Evolutionary conservation across 2,113 vertebrate species (phyloP).

Genomic region (Cyphomyrus discorhynchus): DNA sequence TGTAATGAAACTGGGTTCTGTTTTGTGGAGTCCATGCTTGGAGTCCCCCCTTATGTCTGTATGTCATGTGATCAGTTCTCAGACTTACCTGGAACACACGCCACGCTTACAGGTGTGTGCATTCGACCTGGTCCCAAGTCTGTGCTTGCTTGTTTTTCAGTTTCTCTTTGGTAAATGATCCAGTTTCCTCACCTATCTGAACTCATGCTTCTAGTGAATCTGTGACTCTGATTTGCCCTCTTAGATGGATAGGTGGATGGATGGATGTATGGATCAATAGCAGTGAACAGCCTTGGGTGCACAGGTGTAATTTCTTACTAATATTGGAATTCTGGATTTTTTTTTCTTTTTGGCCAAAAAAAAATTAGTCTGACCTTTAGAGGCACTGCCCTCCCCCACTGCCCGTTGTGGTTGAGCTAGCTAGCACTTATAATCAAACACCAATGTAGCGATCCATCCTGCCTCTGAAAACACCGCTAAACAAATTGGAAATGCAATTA

Average conservation of each 20-base stretch:
- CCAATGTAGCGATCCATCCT: not conserved
- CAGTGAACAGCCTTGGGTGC: not conserved
- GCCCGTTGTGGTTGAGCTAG: not conserved
- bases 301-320: not conserved
- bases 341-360: not conserved
- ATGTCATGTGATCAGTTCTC: not conserved
- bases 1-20: not conserved
- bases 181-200: not conserved
- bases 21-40: not conserved
- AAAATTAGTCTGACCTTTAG: not conserved
- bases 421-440: not conserved
- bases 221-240: not conserved
- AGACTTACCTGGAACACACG: not conserved
- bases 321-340: not conserved
- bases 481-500: constrained; percentile 8
- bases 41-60: not conserved
- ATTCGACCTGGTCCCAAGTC: not conserved
- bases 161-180: not conserved
- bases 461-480: not conserved
- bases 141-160: not conserved
- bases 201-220: not conserved
- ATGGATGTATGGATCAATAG: not conserved
- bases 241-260: not conserved
- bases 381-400: not conserved
- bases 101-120: not conserved